Base-by-base conservation (phyloP, 2,797 vertebrate genomes). In the Platalea minor region DNA sequence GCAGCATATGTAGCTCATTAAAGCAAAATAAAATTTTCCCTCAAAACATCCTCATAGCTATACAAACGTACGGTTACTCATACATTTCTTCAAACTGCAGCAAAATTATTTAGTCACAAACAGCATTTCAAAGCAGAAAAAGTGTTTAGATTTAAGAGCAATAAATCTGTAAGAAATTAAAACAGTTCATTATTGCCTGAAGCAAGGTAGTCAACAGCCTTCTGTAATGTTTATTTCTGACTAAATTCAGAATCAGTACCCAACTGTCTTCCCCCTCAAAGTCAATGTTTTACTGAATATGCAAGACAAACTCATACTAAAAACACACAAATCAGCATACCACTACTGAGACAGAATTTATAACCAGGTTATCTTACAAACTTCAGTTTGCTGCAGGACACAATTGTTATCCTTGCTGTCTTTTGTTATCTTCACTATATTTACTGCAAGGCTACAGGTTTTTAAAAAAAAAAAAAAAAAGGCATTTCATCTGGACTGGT, bases 1-100 rank as follows among this genome's bases (percentile, higher is more conserved):
- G 88, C 83, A 84, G 59, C 92, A 93, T 60, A 80, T 65, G 72
- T 23, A 77, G 76, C 92, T 92, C 86, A 53, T 86, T 88, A 78
- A 56, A 91, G 37, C 10, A 79, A 89, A 93, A 89, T 23, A 28
- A 68, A 86, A 24, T 54, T 51, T 51, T 51, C 48, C 87, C 74
- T 70, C 54, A 2, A 17, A 88, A 50, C 37, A 60, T 24, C 60
- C 82, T 83, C 45, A 46, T 19, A 43, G 86, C 70, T 70, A 37
- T 33, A 1, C 14, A 61, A 90, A 28, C 6, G 18, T 59, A n/a
- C 54, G 59, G 83, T 73, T 50, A 35, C 78, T 65, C 81, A 72
- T 8, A 35, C 33, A 5, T 60, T 70, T 50, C 69, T 31, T 65
- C 68, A 14, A 56, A 73, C 35, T 31, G 65, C 63, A 83, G 65